Base-by-base conservation (phyloP, 1,140 invertebrate species). In the Dryas iulia region DNA sequence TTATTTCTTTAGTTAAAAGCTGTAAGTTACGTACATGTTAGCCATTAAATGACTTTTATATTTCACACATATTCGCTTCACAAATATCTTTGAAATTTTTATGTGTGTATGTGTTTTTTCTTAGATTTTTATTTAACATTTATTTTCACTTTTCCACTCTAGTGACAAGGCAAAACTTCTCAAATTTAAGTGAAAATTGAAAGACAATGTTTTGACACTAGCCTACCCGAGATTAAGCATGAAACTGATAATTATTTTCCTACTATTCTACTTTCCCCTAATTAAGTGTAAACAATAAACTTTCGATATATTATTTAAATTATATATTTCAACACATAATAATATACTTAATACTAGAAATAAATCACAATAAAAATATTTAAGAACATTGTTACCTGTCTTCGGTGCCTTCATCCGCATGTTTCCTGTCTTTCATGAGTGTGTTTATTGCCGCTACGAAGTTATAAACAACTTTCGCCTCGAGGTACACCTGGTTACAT, bases 401-500 rank as follows among this genome's bases (percentile, higher is more conserved):
- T 59, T 87, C 80, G 10, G 71, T 68, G 25, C 72, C 78, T 10
- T 87, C 82, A 26, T 87, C 84, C 11, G 39, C 69, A 6, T 81
- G 72, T 52, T 76, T 78, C 23, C 74, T 78, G 59, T 89, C 77
- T 72, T 85, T 86, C 85, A 89, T 93, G 24, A 96, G 78, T 1
- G 95, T 89, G 79, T 95, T 95, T 52, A 95, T 93, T 0, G 95
- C 95, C 72, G 95, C 96, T 21, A 96, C 93, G 23, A 96, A 92
- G 88, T 96, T 96, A n/a, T 95, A 95, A 21, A 96, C 94, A 11
- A 96, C 92, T 88, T 95, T 95, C 2, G 95, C 94, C 78, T 96
- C 95, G 12, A 95, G 82, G 81, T 96, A 97, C 26, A 96, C 95
- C 84, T 93, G 78, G 26, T 66, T 66, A 66, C 31, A 39, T 68